phyloP scores from a whole-genome alignment of 2,888 invertebrate species.

The Allygus modestus region DNA sequence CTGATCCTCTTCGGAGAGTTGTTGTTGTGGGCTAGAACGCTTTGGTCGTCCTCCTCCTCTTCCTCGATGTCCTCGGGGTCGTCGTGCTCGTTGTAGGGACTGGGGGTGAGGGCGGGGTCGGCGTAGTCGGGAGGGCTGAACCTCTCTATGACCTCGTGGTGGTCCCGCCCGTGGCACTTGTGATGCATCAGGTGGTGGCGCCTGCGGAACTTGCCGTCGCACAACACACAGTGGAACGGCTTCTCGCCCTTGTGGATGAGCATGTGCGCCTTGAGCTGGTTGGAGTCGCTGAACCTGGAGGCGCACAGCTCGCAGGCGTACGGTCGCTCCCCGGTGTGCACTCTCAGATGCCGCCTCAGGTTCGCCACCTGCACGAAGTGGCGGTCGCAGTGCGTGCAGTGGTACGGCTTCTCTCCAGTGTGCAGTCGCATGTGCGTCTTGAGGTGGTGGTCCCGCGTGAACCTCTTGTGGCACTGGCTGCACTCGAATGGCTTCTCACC shows the following conservation, averaged over 20 bases:
- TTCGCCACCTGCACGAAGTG: conserved; percentile 97
- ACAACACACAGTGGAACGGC: conserved; percentile 89
- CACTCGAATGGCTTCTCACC: conserved; percentile 97
- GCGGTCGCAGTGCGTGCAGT: conserved; percentile 93
- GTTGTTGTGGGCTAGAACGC: conserved; percentile 66
- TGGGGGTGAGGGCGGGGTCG: conserved; percentile 1
- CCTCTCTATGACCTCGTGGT: not conserved
- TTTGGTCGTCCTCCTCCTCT: conserved; percentile 66
- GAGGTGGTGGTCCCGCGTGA: conserved; percentile 94
- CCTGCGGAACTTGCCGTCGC: conserved; percentile 88
- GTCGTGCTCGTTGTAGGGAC: conserved; percentile 37
- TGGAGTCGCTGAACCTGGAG: conserved; percentile 93
- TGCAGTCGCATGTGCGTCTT: conserved; percentile 96
- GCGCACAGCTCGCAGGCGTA: conserved; percentile 92
- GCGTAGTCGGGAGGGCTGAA: conserved; percentile 9
- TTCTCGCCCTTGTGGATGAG: conserved; percentile 94
- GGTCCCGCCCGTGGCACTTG: conserved; percentile 81
- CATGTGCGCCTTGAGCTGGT: conserved; percentile 93
- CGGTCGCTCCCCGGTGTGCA: conserved; percentile 94
- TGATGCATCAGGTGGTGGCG: conserved; percentile 92
- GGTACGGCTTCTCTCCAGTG: conserved; percentile 95
- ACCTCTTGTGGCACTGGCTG: conserved; percentile 93
- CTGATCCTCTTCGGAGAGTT: conserved; percentile 67
- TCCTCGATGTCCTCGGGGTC: conserved; percentile 67
- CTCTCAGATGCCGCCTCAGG: conserved; percentile 90